These are phyloP conservation scores for Eutrigla gurnardus DNA, from an alignment of 2,797 vertebrate species.

Conservation along the genomic window DNA sequence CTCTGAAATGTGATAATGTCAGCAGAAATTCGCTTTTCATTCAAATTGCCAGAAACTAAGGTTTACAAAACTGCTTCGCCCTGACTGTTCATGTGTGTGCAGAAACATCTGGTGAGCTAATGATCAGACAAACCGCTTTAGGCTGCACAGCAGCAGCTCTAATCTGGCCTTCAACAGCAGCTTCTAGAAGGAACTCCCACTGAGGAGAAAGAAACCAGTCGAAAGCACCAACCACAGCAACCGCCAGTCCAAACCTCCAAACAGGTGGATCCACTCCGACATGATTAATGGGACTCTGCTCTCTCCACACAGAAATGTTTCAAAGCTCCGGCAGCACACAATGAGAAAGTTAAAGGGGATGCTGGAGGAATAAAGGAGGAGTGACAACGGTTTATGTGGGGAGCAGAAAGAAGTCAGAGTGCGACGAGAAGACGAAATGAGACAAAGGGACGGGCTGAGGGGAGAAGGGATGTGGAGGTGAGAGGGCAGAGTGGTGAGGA, in stretches of 20 bases:
- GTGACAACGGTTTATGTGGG: constrained; percentile 1
- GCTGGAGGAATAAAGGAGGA: neutral
- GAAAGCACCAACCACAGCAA: neutral
- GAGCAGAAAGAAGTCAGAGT: constrained; percentile 1
- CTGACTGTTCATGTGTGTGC: neutral
- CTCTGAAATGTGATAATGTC: no score
- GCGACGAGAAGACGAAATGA: neutral
- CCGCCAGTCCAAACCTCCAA: neutral
- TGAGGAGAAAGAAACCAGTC: neutral
- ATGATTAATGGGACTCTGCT: constrained; percentile 20
- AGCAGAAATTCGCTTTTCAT: neutral
- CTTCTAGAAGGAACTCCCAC: neutral
- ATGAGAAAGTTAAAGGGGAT: neutral
- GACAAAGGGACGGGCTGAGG: constrained; percentile 26
- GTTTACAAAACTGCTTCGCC: neutral
- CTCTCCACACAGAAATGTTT: neutral
- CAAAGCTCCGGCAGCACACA: neutral
- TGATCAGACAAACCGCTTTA: neutral
- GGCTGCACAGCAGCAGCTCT: neutral
- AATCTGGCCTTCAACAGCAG: neutral
- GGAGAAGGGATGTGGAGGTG: constrained; percentile 15
- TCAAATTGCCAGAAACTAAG: neutral
- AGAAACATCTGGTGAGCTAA: neutral
- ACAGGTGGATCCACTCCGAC: neutral
- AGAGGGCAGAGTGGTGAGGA: constrained; percentile 24